These are phyloP conservation scores for Gila orcuttii DNA, from an alignment of 2,113 vertebrate species.

Conservation along the genomic window DNA sequence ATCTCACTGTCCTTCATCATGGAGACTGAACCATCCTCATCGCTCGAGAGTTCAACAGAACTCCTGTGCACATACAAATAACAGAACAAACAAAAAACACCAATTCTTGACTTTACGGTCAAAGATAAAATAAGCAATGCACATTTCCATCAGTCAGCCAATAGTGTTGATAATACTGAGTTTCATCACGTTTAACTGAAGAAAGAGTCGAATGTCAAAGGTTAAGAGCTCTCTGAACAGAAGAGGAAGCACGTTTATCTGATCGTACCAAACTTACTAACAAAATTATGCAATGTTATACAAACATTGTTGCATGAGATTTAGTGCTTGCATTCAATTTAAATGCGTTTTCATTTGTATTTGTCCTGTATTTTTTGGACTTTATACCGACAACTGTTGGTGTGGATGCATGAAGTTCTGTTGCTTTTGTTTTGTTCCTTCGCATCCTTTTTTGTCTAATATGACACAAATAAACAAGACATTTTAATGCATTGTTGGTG, in stretches of 20 bases:
- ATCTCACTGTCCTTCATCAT: slow-evolving; percentile 53
- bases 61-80: slow-evolving; percentile 63
- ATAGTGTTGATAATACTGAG: background rate
- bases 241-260: background rate
- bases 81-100: slow-evolving; percentile 10
- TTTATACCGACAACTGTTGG: background rate
- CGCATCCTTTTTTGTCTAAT: background rate
- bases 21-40: slow-evolving; percentile 66
- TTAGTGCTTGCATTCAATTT: background rate
- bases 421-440: background rate
- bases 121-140: background rate
- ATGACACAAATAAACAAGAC: background rate
- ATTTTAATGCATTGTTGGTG: background rate
- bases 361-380: background rate
- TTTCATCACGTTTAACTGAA: background rate
- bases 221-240: background rate
- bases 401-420: background rate
- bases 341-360: background rate
- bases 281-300: background rate
- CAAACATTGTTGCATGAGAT: background rate
- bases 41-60: slow-evolving; percentile 70
- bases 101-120: background rate
- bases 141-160: background rate
- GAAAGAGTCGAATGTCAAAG: background rate
- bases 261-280: background rate